Evolutionary conservation across 2,797 vertebrate species (phyloP), one percentile per base, ranked within the genome.

Genomic region (Astyanax mexicanus): DNA sequence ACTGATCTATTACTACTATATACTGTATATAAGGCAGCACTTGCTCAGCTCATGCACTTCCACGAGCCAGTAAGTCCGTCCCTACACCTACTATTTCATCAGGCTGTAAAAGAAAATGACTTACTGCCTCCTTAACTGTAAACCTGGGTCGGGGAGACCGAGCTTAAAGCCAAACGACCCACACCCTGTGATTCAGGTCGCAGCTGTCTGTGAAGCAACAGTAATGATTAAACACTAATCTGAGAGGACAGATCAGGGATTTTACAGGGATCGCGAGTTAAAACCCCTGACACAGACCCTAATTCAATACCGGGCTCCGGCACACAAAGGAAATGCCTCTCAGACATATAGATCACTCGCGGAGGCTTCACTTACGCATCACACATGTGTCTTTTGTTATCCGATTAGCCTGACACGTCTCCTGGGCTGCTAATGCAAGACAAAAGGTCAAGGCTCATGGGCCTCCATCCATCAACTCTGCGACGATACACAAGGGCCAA

Each of bases 271-370:
- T 47, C 54, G 15, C 37, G 51, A 61, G 57, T 62, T 71, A 47
- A 78, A 80, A 72, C 37, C 57, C 44, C 61, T 55, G 62, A 68
- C 69, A 78, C 72, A 68, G 60, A 54, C 74, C 73, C 23, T 80
- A 83, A 83, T 72, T 80, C 78, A 74, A 83, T 83, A 79, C 11
- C 37, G n/a, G 64, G 58, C 77, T 78, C 68, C 68, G 77, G 74
- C 71, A 79, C 54, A 80, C 72, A 75, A 81, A 78, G 60, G 58
- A 84, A 75, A 58, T 75, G 42, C 72, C 55, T 57, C 71, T 62
- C 42, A 70, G 72, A 68, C 21, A 35, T 72, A 80, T 72, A 52
- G 77, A 69, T 81, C 55, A 66, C 60, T 27, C 25, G 17, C 44
- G 13, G 60, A 42, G 54, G 49, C 47, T 55, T 66, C 40, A 45